phyloP scores from a whole-genome alignment of 2,797 vertebrate species.

The Lacerta viridis region DNA sequence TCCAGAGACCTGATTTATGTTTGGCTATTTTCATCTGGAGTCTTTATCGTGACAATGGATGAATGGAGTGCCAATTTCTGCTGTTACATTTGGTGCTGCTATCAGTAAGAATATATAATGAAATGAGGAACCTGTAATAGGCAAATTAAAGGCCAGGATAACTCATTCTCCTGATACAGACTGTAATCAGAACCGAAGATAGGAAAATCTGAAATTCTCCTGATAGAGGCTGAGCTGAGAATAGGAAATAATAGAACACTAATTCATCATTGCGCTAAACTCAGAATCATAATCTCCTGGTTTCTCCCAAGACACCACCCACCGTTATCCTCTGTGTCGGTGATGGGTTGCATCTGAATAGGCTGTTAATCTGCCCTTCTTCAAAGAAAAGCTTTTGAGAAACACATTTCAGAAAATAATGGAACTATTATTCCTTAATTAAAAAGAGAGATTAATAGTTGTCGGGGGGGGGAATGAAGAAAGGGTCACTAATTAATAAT shows the following conservation, averaged over 20 bases:
- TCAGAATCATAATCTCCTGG: slow-evolving; percentile 5
- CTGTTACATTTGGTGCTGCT: slow-evolving; percentile 48
- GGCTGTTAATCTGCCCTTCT: slow-evolving; percentile 25
- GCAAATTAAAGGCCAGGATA: slow-evolving; percentile 60
- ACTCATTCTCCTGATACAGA: slow-evolving; percentile 37
- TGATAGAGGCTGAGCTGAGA: slow-evolving; percentile 35
- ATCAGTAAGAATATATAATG: slow-evolving; percentile 45
- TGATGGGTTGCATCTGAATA: slow-evolving; percentile 41
- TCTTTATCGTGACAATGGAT: slow-evolving; percentile 56
- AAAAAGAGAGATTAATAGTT: background rate
- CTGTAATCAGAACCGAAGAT: slow-evolving; percentile 46
- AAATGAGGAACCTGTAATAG: slow-evolving; percentile 55
- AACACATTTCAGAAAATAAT: slow-evolving; percentile 16
- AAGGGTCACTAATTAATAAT: slow-evolving; percentile 10
- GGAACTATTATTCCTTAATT: slow-evolving; percentile 21
- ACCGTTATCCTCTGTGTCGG: slow-evolving; percentile 8
- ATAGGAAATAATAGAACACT: slow-evolving; percentile 46
- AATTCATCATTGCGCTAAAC: slow-evolving; percentile 41
- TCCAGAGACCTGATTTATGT: slow-evolving; percentile 40
- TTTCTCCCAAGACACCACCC: slow-evolving; percentile 19
- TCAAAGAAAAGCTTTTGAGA: slow-evolving; percentile 14
- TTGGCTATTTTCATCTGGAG: slow-evolving; percentile 36
- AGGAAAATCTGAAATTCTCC: slow-evolving; percentile 48
- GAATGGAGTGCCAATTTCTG: slow-evolving; percentile 52
- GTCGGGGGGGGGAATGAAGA: background rate